A percentile compares a stretch with the other conserved stretches of the same genome.
phyloP scores from a whole-genome alignment of 1,140 invertebrate genomes.

The Anthonomus grandis region DNA sequence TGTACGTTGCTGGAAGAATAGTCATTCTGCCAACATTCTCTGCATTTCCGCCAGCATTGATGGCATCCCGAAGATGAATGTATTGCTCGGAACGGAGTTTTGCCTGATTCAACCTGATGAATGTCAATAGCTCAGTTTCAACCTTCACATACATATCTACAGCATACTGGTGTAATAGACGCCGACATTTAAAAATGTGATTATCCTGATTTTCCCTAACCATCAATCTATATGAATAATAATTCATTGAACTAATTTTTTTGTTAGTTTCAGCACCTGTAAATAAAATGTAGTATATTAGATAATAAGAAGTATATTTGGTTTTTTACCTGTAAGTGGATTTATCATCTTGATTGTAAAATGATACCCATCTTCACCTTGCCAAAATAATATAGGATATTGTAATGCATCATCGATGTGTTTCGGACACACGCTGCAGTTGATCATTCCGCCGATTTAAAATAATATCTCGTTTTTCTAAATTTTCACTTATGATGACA shows the following conservation, averaged over 20 bases:
- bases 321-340: constrained; percentile 40
- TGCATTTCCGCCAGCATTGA: constrained; percentile 34
- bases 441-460: constrained; percentile 33
- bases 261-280: constrained; percentile 34
- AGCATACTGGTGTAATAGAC: constrained; percentile 48
- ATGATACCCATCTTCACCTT: constrained; percentile 52
- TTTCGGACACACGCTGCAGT: constrained; percentile 45
- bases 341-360: constrained; percentile 48
- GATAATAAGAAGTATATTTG: too few species aligned
- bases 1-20: too few species aligned
- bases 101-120: constrained; percentile 49
- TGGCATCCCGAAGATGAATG: constrained; percentile 40
- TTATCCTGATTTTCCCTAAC: constrained; percentile 39
- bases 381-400: constrained; percentile 52
- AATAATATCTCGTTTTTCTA: constrained; percentile 37
- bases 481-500: constrained; percentile 32
- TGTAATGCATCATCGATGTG: constrained; percentile 49
- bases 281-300: too few species aligned
- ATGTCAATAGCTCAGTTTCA: constrained; percentile 50
- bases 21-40: too few species aligned
- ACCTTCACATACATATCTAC: constrained; percentile 54
- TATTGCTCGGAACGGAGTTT: constrained; percentile 45
- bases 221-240: constrained; percentile 48
- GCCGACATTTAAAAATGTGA: constrained; percentile 39
- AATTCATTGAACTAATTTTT: constrained; percentile 44